Conservation (phyloP, 2,888 invertebrate species). For the Zootermopsis nevadensis region DNA sequence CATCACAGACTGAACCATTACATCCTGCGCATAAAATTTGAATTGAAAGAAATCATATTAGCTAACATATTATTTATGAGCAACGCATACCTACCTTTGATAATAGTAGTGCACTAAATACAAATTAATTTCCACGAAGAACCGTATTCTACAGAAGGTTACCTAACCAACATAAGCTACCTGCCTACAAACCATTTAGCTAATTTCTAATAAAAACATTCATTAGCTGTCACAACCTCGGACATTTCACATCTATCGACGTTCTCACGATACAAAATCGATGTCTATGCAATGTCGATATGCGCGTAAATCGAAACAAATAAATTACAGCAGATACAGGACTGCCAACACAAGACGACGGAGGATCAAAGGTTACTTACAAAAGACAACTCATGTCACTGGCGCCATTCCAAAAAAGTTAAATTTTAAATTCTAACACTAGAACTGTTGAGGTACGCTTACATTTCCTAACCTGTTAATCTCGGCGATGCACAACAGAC, state of each 20-base stretch:
- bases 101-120: background rate
- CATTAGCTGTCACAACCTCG: background rate
- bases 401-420: too few relatives aligned
- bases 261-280: background rate
- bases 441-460: too few relatives aligned
- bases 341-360: too few relatives aligned
- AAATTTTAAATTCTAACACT: too few relatives aligned
- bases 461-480: too few relatives aligned
- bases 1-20: background rate
- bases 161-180: background rate
- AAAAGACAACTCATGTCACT: too few relatives aligned
- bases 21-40: background rate
- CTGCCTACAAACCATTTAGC: background rate
- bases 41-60: too few relatives aligned
- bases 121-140: background rate
- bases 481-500: too few relatives aligned
- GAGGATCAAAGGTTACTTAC: too few relatives aligned
- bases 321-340: too few relatives aligned
- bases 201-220: background rate
- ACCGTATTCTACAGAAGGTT: background rate
- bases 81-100: background rate
- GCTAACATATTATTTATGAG: background rate
- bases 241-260: constrained; percentile 17
- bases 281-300: background rate
- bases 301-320: background rate